Evolutionary conservation across 2,113 vertebrate species (phyloP).

Genomic region (Plotosus lineatus): DNA sequence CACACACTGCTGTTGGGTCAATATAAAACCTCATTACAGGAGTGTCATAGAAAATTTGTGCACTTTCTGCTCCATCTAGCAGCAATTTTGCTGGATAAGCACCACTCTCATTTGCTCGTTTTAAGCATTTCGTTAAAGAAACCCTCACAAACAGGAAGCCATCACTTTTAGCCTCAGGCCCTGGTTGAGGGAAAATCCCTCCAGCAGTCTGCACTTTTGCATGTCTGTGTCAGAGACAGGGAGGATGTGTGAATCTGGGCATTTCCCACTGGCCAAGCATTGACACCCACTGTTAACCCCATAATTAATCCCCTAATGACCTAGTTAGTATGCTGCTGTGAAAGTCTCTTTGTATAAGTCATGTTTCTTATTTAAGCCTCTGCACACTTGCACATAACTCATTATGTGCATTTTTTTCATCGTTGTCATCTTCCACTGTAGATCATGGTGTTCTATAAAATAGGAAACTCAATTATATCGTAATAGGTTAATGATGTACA

Average conservation of each 20-base stretch:
- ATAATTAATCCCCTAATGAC: conserved; percentile 46
- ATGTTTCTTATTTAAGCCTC: neutral
- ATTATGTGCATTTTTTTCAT: conserved; percentile 52
- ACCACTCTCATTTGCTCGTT: conserved; percentile 76
- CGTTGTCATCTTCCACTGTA: neutral
- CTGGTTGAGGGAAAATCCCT: conserved; percentile 52
- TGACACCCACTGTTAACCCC: conserved; percentile 34
- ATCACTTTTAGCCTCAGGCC: conserved; percentile 60
- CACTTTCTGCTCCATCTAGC: conserved; percentile 82
- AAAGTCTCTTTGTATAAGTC: conserved; percentile 38
- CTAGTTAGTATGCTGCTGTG: neutral
- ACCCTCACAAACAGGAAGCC: conserved; percentile 73
- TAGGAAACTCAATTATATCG: neutral
- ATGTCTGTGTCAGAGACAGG: conserved; percentile 25
- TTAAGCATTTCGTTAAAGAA: conserved; percentile 77
- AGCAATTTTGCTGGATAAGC: conserved; percentile 83
- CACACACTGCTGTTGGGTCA: conserved; percentile 72
- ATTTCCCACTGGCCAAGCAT: conserved; percentile 34
- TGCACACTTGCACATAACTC: conserved; percentile 1
- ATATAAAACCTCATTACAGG: conserved; percentile 83
- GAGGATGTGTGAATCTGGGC: conserved; percentile 37
- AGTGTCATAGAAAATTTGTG: conserved; percentile 83
- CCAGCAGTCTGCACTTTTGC: conserved; percentile 29
- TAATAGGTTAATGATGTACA: neutral
- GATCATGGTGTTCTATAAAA: neutral